A percentile compares a stretch with the other conserved stretches of the same genome.
phyloP scores from a whole-genome alignment of 2,888 invertebrate genomes.

The Neoscelio sp. region DNA sequence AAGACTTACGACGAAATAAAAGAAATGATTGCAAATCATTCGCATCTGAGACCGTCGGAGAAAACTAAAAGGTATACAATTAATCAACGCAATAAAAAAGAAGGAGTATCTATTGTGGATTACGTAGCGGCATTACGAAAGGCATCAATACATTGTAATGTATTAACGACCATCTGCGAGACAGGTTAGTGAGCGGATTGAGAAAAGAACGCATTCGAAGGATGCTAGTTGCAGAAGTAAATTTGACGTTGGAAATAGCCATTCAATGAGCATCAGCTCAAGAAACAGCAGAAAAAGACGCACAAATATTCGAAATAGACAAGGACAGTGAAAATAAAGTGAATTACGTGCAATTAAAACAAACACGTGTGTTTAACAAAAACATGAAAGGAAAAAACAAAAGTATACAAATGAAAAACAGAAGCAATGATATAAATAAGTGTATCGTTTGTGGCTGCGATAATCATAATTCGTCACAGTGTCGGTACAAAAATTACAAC shows the following conservation, averaged over 20 bases:
- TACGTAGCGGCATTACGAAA: background rate
- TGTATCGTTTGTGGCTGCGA: background rate
- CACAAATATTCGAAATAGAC: background rate
- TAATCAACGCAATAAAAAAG: background rate
- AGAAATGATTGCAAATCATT: background rate
- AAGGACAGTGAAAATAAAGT: background rate
- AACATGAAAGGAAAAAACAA: background rate
- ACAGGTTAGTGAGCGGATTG: no score
- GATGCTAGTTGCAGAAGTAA: background rate
- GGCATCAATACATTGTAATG: no score
- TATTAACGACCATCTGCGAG: no score
- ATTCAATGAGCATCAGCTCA: background rate
- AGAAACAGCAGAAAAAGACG: background rate
- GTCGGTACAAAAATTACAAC: background rate
- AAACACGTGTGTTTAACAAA: background rate
- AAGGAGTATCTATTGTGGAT: background rate
- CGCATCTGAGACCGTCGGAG: conserved; percentile 8
- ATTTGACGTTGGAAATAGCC: background rate
- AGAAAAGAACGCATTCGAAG: no score
- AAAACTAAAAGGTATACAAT: conserved; percentile 1
- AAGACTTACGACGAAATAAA: background rate
- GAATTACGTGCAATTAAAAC: background rate
- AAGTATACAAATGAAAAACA: background rate
- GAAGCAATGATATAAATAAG: background rate
- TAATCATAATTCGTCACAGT: background rate